Evolutionary conservation across 2,888 invertebrate species (phyloP), one percentile per base, ranked within the genome.

Genomic region (Cryptophagus acutangulus): DNA sequence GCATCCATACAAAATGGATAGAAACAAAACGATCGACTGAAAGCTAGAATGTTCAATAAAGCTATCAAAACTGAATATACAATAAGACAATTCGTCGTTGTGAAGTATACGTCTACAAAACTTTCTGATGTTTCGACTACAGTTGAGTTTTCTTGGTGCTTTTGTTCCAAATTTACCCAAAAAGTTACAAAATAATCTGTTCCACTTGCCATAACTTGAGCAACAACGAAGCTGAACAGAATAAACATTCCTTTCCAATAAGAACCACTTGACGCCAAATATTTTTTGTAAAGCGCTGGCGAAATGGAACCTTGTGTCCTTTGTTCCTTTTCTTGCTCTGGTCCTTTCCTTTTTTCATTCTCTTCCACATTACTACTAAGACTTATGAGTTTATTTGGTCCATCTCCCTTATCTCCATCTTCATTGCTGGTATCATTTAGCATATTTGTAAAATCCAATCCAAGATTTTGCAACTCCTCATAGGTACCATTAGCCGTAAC

Each of bases 171-270:
- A 43, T 62, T 63, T 1, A 63, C 60, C 63, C 87, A 89, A 59
- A 77, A 80, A 3, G 84, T 78, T 4, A 88, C 76, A 73, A 86
- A 90, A 70, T 81, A 87, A 64, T 90, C 90, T 1, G 82, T 78
- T 3, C 77, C 76, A 6, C 87, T 88, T 1, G 82, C 85, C 25
- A 82, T 67, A 3, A 77, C 53, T 68, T 88, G 88, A 1, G 86
- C 75, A 0, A 81, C 46, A 13, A 80, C 52, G 48, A 82, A 84
- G 17, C 84, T 74, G 46, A 82, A 84, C 17, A 84, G 74, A 45
- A 13, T 81, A 13, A n/a, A 48, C 26, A 5, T n/a, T n/a, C n/a
- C n/a, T n/a, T n/a, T n/a, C n/a, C n/a, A n/a, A n/a, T n/a, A n/a
- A n/a, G n/a, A 78, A 0, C 88, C 87, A 31, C 84, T 83, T 2